These are phyloP conservation scores for Sialis fuliginosa DNA, from an alignment of 2,888 invertebrate species.

Conservation along the genomic window DNA sequence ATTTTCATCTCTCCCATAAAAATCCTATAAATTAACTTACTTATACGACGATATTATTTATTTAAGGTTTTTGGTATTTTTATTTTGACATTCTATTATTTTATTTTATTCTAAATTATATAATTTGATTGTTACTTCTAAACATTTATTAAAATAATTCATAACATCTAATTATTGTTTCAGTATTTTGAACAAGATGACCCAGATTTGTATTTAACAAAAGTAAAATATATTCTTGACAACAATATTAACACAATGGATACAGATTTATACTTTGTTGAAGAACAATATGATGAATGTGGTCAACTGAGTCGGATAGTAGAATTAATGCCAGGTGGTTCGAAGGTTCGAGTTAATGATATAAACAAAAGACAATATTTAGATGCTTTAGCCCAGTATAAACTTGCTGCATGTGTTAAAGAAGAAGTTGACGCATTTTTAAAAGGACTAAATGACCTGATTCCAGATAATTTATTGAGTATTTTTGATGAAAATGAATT, in stretches of 20 bases:
- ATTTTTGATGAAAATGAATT: slow-evolving; percentile 94
- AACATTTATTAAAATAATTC: too few relatives aligned
- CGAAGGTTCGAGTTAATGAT: slow-evolving; percentile 55
- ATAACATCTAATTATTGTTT: slow-evolving; percentile 10
- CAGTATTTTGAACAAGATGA: slow-evolving; percentile 93
- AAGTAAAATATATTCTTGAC: slow-evolving; percentile 82
- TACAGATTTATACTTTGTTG: slow-evolving; percentile 73
- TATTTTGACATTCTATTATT: too few relatives aligned
- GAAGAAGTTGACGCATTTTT: slow-evolving; percentile 77
- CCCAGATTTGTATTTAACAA: slow-evolving; percentile 82
- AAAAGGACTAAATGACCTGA: slow-evolving; percentile 76
- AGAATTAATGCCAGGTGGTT: slow-evolving; percentile 71
- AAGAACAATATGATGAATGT: slow-evolving; percentile 67
- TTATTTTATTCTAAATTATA: too few relatives aligned
- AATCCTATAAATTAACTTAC: too few relatives aligned
- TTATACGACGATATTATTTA: too few relatives aligned
- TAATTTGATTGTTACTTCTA: too few relatives aligned
- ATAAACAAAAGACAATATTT: slow-evolving; percentile 65
- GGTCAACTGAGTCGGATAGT: slow-evolving; percentile 63
- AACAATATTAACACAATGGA: slow-evolving; percentile 67
- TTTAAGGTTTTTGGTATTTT: too few relatives aligned
- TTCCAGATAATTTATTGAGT: slow-evolving; percentile 81
- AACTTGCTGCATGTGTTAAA: slow-evolving; percentile 63
- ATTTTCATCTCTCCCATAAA: background rate
- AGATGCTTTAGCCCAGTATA: slow-evolving; percentile 77